Evolutionary conservation across 2,888 invertebrate genomes (phyloP).

Genomic region (Leucozona laternaria): DNA sequence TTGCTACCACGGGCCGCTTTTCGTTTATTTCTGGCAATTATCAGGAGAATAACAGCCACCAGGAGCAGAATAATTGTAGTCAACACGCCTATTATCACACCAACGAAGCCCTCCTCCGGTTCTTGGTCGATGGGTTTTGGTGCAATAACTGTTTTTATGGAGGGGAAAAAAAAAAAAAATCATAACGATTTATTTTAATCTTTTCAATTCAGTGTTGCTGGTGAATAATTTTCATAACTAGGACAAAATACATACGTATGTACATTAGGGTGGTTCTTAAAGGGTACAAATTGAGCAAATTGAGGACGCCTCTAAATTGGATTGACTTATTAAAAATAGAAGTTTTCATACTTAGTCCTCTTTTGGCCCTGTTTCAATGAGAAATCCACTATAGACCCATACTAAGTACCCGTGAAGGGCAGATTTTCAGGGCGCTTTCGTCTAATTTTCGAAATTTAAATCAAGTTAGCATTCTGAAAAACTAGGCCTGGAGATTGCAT

Average conservation of each 20-base stretch:
- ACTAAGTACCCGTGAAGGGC: too few relatives aligned
- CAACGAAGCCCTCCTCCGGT: slow-evolving; percentile 86
- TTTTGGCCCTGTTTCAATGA: too few relatives aligned
- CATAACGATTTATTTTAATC: slow-evolving; percentile 7
- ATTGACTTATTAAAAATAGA: too few relatives aligned
- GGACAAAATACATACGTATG: slow-evolving; percentile 7
- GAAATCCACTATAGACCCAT: too few relatives aligned
- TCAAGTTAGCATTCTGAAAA: too few relatives aligned
- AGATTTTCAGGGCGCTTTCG: too few relatives aligned
- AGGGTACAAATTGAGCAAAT: too few relatives aligned
- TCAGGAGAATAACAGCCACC: slow-evolving; percentile 88
- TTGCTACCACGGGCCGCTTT: slow-evolving; percentile 82
- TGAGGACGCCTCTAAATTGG: too few relatives aligned
- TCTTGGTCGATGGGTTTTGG: slow-evolving; percentile 86
- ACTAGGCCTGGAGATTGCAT: too few relatives aligned
- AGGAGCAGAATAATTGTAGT: slow-evolving; percentile 89
- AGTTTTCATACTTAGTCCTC: too few relatives aligned
- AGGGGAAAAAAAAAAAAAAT: slow-evolving; percentile 29
- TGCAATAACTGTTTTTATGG: slow-evolving; percentile 81
- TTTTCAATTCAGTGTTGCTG: slow-evolving; percentile 43
- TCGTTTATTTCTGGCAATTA: slow-evolving; percentile 87
- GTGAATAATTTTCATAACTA: slow-evolving; percentile 52
- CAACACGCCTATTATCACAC: slow-evolving; percentile 88
- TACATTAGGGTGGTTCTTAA: not conserved
- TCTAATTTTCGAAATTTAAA: too few relatives aligned